Evolutionary conservation across 2,113 vertebrate species (phyloP).

Genomic region (Acinonyx jubatus): DNA sequence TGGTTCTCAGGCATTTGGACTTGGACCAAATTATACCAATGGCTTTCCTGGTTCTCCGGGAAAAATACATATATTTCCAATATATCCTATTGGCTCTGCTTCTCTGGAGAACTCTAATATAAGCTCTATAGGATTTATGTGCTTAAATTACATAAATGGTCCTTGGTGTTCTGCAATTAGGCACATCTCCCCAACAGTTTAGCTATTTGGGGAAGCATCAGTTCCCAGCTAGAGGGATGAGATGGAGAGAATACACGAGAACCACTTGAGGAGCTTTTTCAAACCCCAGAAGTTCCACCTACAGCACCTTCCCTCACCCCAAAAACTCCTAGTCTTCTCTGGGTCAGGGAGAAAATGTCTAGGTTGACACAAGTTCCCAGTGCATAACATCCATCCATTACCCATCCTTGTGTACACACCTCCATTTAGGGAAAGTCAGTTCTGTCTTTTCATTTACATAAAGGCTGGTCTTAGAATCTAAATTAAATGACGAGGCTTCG

Average conservation of each 20-base stretch:
- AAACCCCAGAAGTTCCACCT: neutral
- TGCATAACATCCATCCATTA: no score
- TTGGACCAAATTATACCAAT: neutral
- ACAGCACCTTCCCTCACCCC: neutral
- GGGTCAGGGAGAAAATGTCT: neutral
- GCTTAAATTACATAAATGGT: neutral
- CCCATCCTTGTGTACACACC: no score
- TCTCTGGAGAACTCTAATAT: neutral
- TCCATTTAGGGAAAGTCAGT: neutral
- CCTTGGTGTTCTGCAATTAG: neutral
- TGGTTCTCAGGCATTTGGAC: neutral
- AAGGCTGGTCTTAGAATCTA: slow-evolving; percentile 20
- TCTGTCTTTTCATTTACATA: neutral
- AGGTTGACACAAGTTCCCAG: neutral
- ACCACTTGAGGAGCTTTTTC: neutral
- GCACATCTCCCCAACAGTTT: neutral
- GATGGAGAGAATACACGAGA: neutral
- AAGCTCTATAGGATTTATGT: neutral
- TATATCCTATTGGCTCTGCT: neutral
- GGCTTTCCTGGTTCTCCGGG: neutral
- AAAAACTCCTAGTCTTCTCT: neutral
- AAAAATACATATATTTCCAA: neutral
- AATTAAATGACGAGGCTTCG: neutral
- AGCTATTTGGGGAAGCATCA: neutral
- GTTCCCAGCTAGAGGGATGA: neutral